phyloP scores from a whole-genome alignment of 2,113 vertebrate genomes.

The Chroicocephalus ridibundus region DNA sequence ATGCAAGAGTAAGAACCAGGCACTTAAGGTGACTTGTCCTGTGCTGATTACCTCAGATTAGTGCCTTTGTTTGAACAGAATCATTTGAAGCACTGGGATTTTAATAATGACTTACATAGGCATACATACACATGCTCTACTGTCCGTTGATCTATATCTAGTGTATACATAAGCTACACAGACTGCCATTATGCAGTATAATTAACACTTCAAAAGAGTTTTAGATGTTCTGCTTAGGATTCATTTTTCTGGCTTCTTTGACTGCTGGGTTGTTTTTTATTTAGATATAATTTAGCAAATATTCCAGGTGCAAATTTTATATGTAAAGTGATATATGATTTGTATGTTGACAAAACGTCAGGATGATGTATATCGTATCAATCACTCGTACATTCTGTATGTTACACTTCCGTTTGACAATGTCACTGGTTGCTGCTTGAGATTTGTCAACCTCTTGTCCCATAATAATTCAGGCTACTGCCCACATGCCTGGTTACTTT shows the following conservation, averaged over 20 bases:
- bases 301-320: not conserved
- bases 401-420: not conserved
- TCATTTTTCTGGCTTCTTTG: not conserved
- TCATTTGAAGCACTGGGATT: not conserved
- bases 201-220: not conserved
- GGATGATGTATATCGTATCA: not conserved
- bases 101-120: not conserved
- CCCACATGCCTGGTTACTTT: not conserved
- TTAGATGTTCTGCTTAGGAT: not conserved
- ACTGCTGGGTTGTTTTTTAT: not conserved
- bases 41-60: not conserved
- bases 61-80: not conserved
- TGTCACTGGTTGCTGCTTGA: not conserved
- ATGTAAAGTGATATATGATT: not conserved
- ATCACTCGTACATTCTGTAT: not conserved
- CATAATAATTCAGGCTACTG: not conserved
- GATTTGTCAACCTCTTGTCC: not conserved
- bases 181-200: not conserved
- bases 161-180: not conserved
- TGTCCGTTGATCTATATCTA: not conserved
- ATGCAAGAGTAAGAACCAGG: not conserved
- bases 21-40: not conserved
- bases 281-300: not conserved
- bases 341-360: not conserved
- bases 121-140: not conserved